phyloP scores from a whole-genome alignment of 2,888 invertebrate species.

The Venusia cambrica region DNA sequence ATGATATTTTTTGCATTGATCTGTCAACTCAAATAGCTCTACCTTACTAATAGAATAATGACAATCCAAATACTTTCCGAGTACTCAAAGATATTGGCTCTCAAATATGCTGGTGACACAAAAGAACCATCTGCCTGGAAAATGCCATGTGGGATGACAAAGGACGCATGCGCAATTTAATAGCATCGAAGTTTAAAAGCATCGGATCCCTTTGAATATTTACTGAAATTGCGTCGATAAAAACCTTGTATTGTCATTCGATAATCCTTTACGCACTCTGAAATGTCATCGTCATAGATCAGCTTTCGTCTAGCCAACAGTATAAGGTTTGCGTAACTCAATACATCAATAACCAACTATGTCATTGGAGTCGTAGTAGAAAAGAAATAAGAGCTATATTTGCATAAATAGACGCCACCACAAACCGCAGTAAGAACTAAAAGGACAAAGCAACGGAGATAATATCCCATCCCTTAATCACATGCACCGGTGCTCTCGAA shows the following conservation, averaged over 20 bases:
- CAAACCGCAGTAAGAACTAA: constrained; percentile 73
- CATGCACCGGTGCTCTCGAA: constrained; percentile 76
- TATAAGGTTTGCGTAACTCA: constrained; percentile 78
- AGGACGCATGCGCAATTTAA: constrained; percentile 78
- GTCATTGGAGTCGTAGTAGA: constrained; percentile 35
- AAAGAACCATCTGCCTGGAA: constrained; percentile 73
- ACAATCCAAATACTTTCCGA: constrained; percentile 13
- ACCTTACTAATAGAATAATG: constrained; percentile 10
- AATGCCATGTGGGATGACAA: constrained; percentile 74
- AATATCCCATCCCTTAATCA: constrained; percentile 79
- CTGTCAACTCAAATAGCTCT: too few relatives aligned
- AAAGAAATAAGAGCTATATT: constrained; percentile 46
- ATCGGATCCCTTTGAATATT: constrained; percentile 60
- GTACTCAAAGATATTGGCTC: constrained; percentile 45
- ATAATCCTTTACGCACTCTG: constrained; percentile 78
- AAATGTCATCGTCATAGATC: constrained; percentile 78
- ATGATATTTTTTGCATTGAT: too few relatives aligned
- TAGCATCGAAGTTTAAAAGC: constrained; percentile 73
- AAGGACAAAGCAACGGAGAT: constrained; percentile 66
- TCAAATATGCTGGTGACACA: constrained; percentile 51
- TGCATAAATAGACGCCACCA: constrained; percentile 48
- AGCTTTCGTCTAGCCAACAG: constrained; percentile 74
- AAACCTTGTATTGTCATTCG: constrained; percentile 75
- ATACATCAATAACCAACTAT: constrained; percentile 55
- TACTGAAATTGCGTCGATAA: constrained; percentile 56